These are phyloP conservation scores for Emydoidea blandingii DNA, from an alignment of 2,797 vertebrate species.

Conservation along the genomic window DNA sequence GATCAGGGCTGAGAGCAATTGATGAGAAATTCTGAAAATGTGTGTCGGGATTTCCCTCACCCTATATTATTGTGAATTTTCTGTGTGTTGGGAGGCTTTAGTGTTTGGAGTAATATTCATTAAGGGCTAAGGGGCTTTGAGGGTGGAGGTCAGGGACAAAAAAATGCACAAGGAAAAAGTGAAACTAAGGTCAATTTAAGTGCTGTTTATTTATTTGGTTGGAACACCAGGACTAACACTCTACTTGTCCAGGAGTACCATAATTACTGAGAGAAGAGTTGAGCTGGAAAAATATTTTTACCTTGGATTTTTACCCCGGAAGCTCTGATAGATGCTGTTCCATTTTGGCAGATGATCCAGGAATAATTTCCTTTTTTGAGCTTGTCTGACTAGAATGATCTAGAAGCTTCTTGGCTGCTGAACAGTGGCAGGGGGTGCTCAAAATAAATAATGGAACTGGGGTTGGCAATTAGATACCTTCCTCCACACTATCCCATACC, in stretches of 20 bases:
- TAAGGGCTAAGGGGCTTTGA: slow-evolving; percentile 34
- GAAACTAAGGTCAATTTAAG: background rate
- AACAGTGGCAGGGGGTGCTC: background rate
- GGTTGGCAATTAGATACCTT: background rate
- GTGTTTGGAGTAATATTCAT: slow-evolving; percentile 41
- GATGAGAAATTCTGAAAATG: background rate
- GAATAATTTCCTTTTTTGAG: background rate
- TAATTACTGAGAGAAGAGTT: background rate
- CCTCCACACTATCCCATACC: background rate
- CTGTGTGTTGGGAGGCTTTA: slow-evolving; percentile 13
- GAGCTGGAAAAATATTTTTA: slow-evolving; percentile 26
- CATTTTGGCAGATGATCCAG: slow-evolving; percentile 17
- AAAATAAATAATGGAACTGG: background rate
- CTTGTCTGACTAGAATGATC: background rate
- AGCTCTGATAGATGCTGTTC: slow-evolving; percentile 46
- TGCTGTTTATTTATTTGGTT: slow-evolving; percentile 51
- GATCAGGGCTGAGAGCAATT: background rate
- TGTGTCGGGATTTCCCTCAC: background rate
- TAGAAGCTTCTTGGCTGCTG: background rate
- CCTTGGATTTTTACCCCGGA: background rate
- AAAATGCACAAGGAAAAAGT: background rate
- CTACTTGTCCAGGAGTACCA: slow-evolving; percentile 20
- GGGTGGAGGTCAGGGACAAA: slow-evolving; percentile 36
- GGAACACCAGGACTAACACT: slow-evolving; percentile 29
- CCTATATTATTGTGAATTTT: background rate